Conservation (phyloP, 2,888 invertebrate species). For the Dastarcus helophoroides region DNA sequence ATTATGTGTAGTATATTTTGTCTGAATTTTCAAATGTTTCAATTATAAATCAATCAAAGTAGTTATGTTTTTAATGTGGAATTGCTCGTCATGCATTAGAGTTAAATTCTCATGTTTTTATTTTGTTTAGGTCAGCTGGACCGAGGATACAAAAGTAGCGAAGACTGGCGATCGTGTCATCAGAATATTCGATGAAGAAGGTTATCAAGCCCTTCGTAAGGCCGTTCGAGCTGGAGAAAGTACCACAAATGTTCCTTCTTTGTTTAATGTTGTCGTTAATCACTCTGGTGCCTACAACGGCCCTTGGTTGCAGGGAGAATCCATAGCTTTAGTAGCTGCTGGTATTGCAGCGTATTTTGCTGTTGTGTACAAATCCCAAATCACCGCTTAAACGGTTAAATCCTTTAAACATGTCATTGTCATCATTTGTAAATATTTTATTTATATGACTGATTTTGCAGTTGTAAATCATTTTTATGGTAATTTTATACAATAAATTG, state of each 20-base stretch:
- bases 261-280: conserved; percentile 59
- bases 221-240: conserved; percentile 64
- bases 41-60: too few species aligned
- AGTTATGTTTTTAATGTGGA: too few species aligned
- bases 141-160: conserved; percentile 74
- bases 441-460: too few species aligned
- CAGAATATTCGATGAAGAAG: conserved; percentile 84
- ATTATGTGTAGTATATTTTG: too few species aligned
- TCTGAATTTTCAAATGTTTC: too few species aligned
- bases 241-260: conserved; percentile 51
- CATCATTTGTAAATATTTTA: too few species aligned
- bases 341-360: conserved; percentile 78
- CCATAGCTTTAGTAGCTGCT: conserved; percentile 70
- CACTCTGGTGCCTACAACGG: conserved; percentile 80
- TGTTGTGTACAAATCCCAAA: conserved; percentile 69
- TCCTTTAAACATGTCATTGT: too few species aligned
- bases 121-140: conserved; percentile 74
- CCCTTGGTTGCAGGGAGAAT: conserved; percentile 86
- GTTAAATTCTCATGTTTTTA: too few species aligned
- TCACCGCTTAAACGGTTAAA: conserved; percentile 59
- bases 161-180: conserved; percentile 71
- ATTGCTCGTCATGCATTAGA: background rate
- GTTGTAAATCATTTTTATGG: too few species aligned
- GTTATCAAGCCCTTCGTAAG: conserved; percentile 76
- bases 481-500: too few species aligned